Base-by-base conservation (phyloP, 2,797 vertebrate genomes). In the Amazona ochrocephala region DNA sequence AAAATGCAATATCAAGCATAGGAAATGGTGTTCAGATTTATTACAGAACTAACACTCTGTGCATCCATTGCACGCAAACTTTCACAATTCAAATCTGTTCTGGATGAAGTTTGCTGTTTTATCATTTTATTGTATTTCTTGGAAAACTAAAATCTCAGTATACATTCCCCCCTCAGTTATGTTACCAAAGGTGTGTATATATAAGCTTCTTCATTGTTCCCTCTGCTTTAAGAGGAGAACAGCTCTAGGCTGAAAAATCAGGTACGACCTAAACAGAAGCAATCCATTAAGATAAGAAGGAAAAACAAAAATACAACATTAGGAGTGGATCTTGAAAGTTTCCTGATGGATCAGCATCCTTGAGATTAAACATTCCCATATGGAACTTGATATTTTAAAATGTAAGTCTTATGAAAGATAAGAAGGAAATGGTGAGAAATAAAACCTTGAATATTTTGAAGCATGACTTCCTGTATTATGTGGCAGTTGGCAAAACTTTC, bases 381-480 rank as follows among this genome's bases (percentile, higher is more conserved):
- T 97, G 96, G 23, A 97, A 82, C 86, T 20, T 98, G 97, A 97
- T 96, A 97, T 98, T 98, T 97, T 94, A 96, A 97, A 98, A 98
- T 90, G 95, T 95, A 95, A 97, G 89, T 93, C 95, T 98, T 95
- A 89, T 78, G 93, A 97, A 96, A 96, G 96, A 98, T 97, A 97
- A 98, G 94, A 95, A 97, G 97, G 97, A 97, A 98, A 98, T 97
- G 96, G 96, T 97, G 97, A 97, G 95, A 98, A 97, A 96, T 41
- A 92, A 96, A 98, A 97, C 95, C 96, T 97, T 98, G 97, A 98
- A 97, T 98, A 98, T 97, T 98, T 98, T 97, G 97, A 96, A 97
- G 97, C 95, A 87, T 34, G 90, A 96, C 97, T 98, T 98, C 66
- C 65, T 97, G 95, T 92, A 96, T 95, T 94, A 96, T 97, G 92